These are phyloP conservation scores for Syrista parreyssii DNA, from an alignment of 2,888 invertebrate genomes.

Conservation along the genomic window DNA sequence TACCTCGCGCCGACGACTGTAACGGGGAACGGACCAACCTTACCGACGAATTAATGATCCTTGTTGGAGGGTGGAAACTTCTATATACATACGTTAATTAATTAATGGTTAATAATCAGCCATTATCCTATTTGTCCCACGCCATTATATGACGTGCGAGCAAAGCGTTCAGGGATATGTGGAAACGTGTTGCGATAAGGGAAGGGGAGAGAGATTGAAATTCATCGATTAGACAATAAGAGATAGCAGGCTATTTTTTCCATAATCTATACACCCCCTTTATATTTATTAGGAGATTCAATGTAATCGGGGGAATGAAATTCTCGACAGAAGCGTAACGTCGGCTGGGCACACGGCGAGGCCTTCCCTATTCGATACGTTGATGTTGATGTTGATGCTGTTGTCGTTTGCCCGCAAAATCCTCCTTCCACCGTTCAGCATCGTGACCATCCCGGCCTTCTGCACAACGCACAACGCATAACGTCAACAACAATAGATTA, in stretches of 20 bases:
- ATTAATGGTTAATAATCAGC: conserved; percentile 40
- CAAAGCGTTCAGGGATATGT: background rate
- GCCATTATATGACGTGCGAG: conserved; percentile 16
- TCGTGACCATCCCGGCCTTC: background rate
- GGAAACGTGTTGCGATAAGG: background rate
- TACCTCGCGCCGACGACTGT: background rate
- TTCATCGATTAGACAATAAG: background rate
- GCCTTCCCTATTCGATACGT: background rate
- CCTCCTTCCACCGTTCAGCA: background rate
- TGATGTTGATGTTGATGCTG: background rate
- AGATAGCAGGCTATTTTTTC: background rate
- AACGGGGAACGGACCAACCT: background rate
- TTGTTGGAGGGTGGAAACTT: background rate
- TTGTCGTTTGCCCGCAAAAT: background rate
- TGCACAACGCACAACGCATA: conserved; percentile 62
- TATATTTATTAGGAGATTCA: background rate
- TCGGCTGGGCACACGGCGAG: background rate
- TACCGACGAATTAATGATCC: background rate
- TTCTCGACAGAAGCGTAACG: background rate
- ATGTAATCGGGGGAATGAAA: background rate
- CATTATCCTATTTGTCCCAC: conserved; percentile 32
- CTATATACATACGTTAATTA: conserved; percentile 27
- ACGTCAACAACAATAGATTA: conserved; percentile 66
- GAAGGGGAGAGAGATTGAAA: background rate
- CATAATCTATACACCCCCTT: too few species aligned